These are phyloP conservation scores for Zaprionus ghesquierei DNA, from an alignment of 1,140 invertebrate species.

Conservation along the genomic window DNA sequence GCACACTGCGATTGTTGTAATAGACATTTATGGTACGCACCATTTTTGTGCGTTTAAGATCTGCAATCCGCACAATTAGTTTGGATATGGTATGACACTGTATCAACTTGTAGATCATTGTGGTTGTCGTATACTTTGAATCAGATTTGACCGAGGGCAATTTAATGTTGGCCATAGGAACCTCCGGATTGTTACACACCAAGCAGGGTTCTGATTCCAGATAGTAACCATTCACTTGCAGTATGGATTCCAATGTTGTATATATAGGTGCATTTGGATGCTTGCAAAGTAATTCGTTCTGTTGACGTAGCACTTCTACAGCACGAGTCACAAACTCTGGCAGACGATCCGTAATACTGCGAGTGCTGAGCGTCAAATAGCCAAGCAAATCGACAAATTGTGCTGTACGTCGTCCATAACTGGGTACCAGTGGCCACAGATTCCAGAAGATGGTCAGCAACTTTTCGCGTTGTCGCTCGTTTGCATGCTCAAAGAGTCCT, in stretches of 20 bases:
- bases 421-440: slow-evolving; percentile 94
- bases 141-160: slow-evolving; percentile 97
- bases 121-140: slow-evolving; percentile 98
- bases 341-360: slow-evolving; percentile 83
- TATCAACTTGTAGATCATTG: slow-evolving; percentile 97
- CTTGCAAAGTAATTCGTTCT: slow-evolving; percentile 93
- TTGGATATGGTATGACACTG: slow-evolving; percentile 97
- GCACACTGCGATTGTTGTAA: slow-evolving; percentile 97
- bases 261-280: slow-evolving; percentile 98
- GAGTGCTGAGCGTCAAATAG: slow-evolving; percentile 93
- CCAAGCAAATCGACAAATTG: slow-evolving; percentile 98
- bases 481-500: slow-evolving; percentile 94
- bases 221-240: slow-evolving; percentile 98
- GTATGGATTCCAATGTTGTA: slow-evolving; percentile 93
- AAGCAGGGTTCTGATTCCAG: slow-evolving; percentile 98
- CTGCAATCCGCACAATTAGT: slow-evolving; percentile 95
- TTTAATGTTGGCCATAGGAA: slow-evolving; percentile 95
- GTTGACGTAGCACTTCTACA: slow-evolving; percentile 91
- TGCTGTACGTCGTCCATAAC: slow-evolving; percentile 95
- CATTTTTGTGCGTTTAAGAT: slow-evolving; percentile 98
- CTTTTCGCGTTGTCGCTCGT: slow-evolving; percentile 89
- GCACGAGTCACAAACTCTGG: slow-evolving; percentile 92
- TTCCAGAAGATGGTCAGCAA: slow-evolving; percentile 94
- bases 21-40: slow-evolving; percentile 97
- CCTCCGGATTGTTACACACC: slow-evolving; percentile 98